A percentile compares a stretch with the other conserved stretches of the same genome.
Evolutionary conservation across 2,113 vertebrate species (phyloP).

Genomic region (Leptosomus discolor): DNA sequence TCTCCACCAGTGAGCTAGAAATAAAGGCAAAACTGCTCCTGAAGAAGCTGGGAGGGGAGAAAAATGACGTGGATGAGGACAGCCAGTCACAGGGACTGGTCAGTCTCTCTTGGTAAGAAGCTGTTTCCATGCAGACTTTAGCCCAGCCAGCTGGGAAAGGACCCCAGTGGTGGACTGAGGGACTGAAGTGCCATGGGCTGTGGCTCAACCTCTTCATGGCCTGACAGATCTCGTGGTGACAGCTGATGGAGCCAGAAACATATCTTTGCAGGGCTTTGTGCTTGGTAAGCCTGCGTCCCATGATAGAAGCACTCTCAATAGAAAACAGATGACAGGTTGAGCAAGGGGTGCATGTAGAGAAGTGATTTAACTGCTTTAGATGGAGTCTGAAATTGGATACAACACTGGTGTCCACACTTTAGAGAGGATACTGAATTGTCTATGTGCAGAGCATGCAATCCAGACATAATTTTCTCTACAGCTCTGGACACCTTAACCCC

Average conservation of each 20-base stretch:
- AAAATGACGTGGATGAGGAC: neutral
- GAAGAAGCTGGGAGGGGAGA: neutral
- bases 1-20: neutral
- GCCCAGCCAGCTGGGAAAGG: neutral
- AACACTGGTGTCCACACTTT: neutral
- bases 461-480: neutral
- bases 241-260: neutral
- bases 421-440: neutral
- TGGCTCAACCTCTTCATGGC: neutral
- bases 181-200: accelerated
- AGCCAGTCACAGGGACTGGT: neutral
- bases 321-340: neutral
- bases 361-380: neutral
- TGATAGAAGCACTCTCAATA: neutral
- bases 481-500: neutral
- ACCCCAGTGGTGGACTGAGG: neutral
- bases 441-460: neutral
- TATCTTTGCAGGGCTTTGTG: neutral
- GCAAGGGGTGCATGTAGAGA: neutral
- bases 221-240: accelerated
- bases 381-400: neutral
- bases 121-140: neutral
- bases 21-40: neutral
- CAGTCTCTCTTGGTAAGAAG: neutral
- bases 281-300: neutral